These are phyloP conservation scores for Muschampia plurimacula DNA, from an alignment of 2,888 invertebrate species.

Conservation along the genomic window DNA sequence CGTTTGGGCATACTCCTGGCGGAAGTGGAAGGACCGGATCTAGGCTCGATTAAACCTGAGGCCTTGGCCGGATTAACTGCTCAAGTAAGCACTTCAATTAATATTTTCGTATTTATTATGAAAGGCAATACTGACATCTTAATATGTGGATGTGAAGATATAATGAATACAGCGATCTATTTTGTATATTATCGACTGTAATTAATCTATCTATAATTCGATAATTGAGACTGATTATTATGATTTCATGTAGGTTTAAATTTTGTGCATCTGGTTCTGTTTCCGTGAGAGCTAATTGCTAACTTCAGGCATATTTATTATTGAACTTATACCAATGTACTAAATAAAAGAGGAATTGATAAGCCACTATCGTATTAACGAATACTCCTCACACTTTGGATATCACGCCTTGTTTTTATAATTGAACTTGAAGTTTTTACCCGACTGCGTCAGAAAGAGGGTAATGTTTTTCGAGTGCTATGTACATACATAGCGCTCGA, in stretches of 20 bases:
- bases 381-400: too few species aligned
- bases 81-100: slow-evolving; percentile 55
- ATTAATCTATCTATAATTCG: background rate
- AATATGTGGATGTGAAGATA: slow-evolving; percentile 1
- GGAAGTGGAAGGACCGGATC: slow-evolving; percentile 65
- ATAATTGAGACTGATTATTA: background rate
- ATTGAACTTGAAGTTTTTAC: too few species aligned
- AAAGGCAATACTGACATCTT: slow-evolving; percentile 5
- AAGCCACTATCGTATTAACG: too few species aligned
- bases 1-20: slow-evolving; percentile 69
- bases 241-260: background rate
- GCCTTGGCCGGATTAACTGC: slow-evolving; percentile 72
- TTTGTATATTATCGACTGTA: background rate
- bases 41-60: slow-evolving; percentile 68
- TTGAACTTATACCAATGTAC: too few species aligned
- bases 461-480: too few species aligned
- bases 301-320: too few species aligned
- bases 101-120: background rate
- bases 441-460: too few species aligned
- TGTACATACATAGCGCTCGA: too few species aligned
- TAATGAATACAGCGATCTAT: background rate
- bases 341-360: too few species aligned
- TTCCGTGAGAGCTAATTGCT: too few species aligned
- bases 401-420: too few species aligned
- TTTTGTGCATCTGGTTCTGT: background rate